Evolutionary conservation across 1,140 invertebrate genomes (phyloP), one percentile per base, ranked within the genome.

Genomic region (Trichonephila inaurata): DNA sequence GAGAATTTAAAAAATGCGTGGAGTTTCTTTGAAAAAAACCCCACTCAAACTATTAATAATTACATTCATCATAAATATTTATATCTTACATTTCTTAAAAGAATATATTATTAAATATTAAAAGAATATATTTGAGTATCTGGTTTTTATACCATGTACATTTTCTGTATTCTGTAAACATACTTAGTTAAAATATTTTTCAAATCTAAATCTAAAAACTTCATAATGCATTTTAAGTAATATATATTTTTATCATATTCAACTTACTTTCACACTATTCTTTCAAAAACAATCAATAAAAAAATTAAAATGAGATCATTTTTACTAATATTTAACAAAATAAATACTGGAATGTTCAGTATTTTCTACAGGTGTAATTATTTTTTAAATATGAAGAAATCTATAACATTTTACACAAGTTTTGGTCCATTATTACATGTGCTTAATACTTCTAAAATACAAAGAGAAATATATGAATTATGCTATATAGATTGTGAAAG

Each of bases 61-160:
- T 64, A 18, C 6, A 64, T 19, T 6, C 62, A 6, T 19, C 21
- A 19, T 64, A 64, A 64, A 64, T 64, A 64, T 64, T 51, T 51
- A 69, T 24, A 69, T 66, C 21, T 66, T n/a, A 14, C 21, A 69
- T 69, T 69, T 77, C 33, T 77, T 77, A 77, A 77, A 77, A 77
- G 72, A 77, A 77, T 77, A 77, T 77, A 77, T 33, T 77, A 77
- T 77, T 77, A 77, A 24, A 77, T 18, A 77, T 77, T 33, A 77
- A 77, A 77, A 40, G 28, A 77, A 77, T 40, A 33, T 18, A 77
- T 18, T 28, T 33, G 28, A 77, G 18, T 33, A 40, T 40, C 33
- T 33, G 14, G 33, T 40, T 14, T 19, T 33, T 40, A 2, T 51
- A 51, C 51, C 51, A 51, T 40, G 33, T 24, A 40, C 33, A 40